These are phyloP conservation scores for Scylla paramamosain DNA, from an alignment of 1,140 invertebrate genomes.

Conservation along the genomic window DNA sequence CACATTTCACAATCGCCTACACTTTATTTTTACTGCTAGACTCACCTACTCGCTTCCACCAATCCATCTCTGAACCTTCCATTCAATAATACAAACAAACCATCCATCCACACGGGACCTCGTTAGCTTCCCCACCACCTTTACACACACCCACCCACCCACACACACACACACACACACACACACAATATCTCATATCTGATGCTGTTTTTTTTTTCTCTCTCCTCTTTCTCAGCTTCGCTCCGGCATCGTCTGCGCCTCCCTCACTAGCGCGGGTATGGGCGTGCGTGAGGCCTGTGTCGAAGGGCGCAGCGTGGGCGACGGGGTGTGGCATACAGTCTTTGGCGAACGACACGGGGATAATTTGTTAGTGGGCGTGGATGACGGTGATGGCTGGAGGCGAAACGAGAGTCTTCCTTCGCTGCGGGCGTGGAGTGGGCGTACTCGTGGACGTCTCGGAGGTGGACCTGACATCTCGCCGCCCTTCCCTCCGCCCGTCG, in stretches of 20 bases:
- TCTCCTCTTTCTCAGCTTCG: constrained; percentile 1
- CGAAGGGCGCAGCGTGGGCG: constrained; percentile 39
- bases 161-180: constrained; percentile 15
- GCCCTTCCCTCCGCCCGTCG: neutral
- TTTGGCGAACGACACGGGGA: constrained; percentile 49
- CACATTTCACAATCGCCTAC: too few species aligned
- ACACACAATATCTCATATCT: neutral
- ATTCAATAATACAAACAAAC: neutral
- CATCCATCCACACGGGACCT: neutral
- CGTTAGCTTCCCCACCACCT: neutral
- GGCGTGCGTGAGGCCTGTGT: constrained; percentile 39
- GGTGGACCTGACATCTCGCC: neutral
- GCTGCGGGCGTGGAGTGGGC: neutral
- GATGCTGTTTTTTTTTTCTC: neutral
- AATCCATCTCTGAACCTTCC: too few species aligned
- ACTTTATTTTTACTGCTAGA: too few species aligned
- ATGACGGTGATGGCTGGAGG: constrained; percentile 56
- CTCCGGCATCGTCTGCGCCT: constrained; percentile 49
- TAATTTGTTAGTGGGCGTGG: constrained; percentile 45
- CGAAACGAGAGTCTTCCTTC: constrained; percentile 41
- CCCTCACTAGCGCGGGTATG: constrained; percentile 32
- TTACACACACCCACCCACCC: neutral
- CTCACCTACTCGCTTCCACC: too few species aligned
- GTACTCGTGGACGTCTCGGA: neutral
- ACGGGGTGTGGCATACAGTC: constrained; percentile 58